Conservation (phyloP, 2,888 invertebrate genomes). For the Diabrotica balteata region DNA sequence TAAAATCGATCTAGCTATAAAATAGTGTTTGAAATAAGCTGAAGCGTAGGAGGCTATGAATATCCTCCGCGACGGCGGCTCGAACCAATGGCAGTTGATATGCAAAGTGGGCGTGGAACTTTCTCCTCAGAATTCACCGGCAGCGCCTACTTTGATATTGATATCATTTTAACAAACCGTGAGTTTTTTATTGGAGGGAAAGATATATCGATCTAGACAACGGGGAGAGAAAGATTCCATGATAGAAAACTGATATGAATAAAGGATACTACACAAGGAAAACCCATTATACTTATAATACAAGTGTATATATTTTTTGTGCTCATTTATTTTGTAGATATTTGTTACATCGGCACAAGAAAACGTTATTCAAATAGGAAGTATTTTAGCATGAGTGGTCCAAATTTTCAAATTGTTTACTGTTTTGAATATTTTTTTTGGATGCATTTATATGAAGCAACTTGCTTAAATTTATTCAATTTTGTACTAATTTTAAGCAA, state of each 20-base stretch:
- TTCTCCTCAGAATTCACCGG: conserved; percentile 43
- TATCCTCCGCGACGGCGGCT: conserved; percentile 11
- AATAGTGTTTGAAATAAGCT: conserved; percentile 27
- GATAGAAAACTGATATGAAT: neutral
- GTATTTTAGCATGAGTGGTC: too few species aligned
- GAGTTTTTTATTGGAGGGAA: conserved; percentile 44
- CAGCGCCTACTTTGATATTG: conserved; percentile 47
- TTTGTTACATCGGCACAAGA: too few species aligned
- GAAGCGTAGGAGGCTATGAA: conserved; percentile 31
- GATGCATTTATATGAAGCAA: too few species aligned
- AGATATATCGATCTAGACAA: conserved; percentile 13
- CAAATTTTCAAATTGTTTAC: too few species aligned
- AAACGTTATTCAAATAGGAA: too few species aligned
- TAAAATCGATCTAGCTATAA: conserved; percentile 35
- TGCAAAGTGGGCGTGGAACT: conserved; percentile 59
- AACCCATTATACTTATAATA: too few species aligned
- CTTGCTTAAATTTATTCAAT: too few species aligned
- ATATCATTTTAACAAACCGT: conserved; percentile 44
- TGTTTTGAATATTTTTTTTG: too few species aligned
- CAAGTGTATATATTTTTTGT: too few species aligned
- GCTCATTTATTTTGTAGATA: too few species aligned
- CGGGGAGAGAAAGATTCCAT: conserved; percentile 6
- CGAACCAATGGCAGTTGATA: conserved; percentile 56
- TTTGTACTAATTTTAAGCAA: too few species aligned
- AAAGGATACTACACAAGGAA: neutral